Evolutionary conservation across 2,888 invertebrate genomes (phyloP).

Genomic region (Chalcis sispes): DNA sequence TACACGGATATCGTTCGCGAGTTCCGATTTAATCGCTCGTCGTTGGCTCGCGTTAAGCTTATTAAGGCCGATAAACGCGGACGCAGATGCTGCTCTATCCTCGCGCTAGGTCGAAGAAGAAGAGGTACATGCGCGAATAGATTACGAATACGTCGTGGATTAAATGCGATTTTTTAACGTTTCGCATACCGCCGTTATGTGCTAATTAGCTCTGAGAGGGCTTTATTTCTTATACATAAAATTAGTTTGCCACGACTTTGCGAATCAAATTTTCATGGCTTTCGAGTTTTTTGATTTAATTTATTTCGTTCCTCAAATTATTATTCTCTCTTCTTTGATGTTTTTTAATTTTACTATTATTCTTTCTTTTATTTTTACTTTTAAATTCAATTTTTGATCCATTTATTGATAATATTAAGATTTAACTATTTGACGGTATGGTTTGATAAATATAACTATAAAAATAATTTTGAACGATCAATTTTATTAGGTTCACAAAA

Average conservation of each 20-base stretch:
- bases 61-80: not conserved
- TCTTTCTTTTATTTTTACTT: no score
- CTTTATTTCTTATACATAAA: conserved; percentile 39
- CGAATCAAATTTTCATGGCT: conserved; percentile 46
- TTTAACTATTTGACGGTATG: no score
- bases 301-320: conserved; percentile 21
- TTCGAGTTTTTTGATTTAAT: conserved; percentile 33
- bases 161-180: conserved; percentile 40
- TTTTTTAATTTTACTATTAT: no score
- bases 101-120: not conserved
- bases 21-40: conserved; percentile 60
- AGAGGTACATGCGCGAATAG: conserved; percentile 9
- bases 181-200: not conserved
- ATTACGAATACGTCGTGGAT: conserved; percentile 38
- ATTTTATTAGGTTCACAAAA: no score
- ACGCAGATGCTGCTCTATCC: not conserved
- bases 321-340: conserved; percentile 34
- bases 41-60: conserved; percentile 48
- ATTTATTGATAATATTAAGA: no score
- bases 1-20: conserved; percentile 43
- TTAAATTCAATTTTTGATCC: no score
- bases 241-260: conserved; percentile 39
- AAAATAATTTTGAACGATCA: no score
- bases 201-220: not conserved
- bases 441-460: no score